Base-by-base conservation (phyloP, 92 coral and sea anemone genomes). In the Hydrozoanthus gracilis region DNA sequence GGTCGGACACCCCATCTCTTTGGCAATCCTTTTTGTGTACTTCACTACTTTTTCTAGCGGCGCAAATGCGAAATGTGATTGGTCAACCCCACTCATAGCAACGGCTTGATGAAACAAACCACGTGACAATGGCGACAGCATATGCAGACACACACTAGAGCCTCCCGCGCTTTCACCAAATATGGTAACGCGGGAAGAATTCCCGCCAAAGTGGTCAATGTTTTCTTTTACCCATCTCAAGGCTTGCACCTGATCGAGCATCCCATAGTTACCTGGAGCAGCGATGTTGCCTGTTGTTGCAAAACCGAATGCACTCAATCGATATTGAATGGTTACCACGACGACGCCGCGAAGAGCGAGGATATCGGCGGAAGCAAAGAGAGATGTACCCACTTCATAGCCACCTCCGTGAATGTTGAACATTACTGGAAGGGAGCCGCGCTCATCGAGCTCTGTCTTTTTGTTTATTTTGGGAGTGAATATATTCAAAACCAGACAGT, bases 101-200 rank as follows among this genome's bases (percentile, higher is more conserved):
- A 80, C 58, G 14, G 85, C 74, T 65, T 80, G 85, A 45, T 80
- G 62, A 60, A 80, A 12, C n/a, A 80, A 48, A 52, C 46, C 85
- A 80, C 85, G 85, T 80, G 85, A 80, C 74, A 80, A 6, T 14
- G 85, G 85, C 71, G 85, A 80, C 27, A 80, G 14, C 85, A 80
- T 49, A 70, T 80, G 85, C 73, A 80, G 18, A 46, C 85, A 80
- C 18, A 80, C 85, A 80, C 85, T 80, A 45, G 85, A 47, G 27
- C 85, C 85, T 6, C 85, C 85, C 17, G 85, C 85, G 61, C 85
- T 80, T 64, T 80, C 85, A 13, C 85, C 85, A 65, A 80, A 80
- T 80, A 80, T 80, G 60, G 85, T 80, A 27, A 80, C 56, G 85
- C 45, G 85, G 18, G 85, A 80, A 35, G 85, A 64, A 64, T 80